phyloP scores from a whole-genome alignment of 1,140 invertebrate species.

The Drosophila fuyamai region DNA sequence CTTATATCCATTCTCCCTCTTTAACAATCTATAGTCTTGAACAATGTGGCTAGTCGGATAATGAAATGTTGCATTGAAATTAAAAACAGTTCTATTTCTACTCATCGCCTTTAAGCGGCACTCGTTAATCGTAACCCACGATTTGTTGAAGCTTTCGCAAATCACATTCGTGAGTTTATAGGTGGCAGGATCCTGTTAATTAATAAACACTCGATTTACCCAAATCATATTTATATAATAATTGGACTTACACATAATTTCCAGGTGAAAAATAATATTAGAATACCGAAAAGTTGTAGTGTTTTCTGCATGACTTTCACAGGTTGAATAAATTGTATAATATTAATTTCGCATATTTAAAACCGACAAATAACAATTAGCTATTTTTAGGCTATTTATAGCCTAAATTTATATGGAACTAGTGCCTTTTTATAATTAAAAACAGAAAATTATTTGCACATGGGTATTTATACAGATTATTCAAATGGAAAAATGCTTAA shows the following conservation, averaged over 20 bases:
- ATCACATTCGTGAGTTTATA: constrained; percentile 14
- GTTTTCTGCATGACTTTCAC: background rate
- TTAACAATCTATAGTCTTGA: background rate
- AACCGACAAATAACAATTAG: background rate
- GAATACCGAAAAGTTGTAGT: background rate
- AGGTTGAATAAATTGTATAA: background rate
- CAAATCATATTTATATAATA: too few species aligned
- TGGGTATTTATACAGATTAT: background rate
- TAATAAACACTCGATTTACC: background rate
- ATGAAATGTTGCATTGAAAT: constrained; percentile 14
- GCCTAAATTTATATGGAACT: too few species aligned
- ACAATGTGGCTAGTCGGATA: background rate
- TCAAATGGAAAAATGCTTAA: constrained; percentile 1
- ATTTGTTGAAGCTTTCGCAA: constrained; percentile 10
- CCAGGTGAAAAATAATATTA: background rate
- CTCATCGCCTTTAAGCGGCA: constrained; percentile 24
- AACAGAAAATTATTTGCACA: background rate
- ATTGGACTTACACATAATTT: constrained; percentile 9
- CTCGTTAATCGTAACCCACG: constrained; percentile 22
- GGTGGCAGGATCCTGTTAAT: constrained; percentile 6
- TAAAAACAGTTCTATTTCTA: constrained; percentile 4
- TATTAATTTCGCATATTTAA: background rate
- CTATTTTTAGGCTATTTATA: too few species aligned
- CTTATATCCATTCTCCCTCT: constrained; percentile 15
- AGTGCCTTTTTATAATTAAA: too few species aligned